Evolutionary conservation across 2,888 invertebrate species (phyloP).

Genomic region (Tipula lateralis): DNA sequence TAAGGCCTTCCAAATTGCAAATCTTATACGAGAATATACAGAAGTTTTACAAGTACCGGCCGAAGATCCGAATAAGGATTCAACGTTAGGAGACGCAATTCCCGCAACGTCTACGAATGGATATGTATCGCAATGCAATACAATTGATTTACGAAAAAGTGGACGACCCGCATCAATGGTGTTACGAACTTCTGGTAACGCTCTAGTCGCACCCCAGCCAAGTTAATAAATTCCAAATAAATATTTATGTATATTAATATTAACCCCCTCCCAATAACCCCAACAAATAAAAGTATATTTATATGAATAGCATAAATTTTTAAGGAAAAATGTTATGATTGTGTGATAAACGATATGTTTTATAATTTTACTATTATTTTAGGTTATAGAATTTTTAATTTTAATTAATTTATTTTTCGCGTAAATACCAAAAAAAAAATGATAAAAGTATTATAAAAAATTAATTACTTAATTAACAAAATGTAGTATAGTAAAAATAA

Average conservation of each 20-base stretch:
- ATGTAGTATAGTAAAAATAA: not conserved
- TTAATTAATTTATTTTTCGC: conserved; percentile 19
- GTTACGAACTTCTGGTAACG: conserved; percentile 38
- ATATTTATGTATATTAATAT: conserved; percentile 25
- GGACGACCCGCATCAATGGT: conserved; percentile 38
- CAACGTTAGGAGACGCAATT: conserved; percentile 34
- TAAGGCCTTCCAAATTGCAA: conserved; percentile 91
- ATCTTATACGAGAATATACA: conserved; percentile 83
- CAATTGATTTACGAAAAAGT: conserved; percentile 36
- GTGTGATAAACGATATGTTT: conserved; percentile 11
- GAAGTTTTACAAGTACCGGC: conserved; percentile 55
- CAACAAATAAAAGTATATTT: not conserved
- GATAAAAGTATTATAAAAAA: conserved; percentile 15
- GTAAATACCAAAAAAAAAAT: not conserved
- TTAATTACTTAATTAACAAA: not conserved
- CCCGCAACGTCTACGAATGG: conserved; percentile 31
- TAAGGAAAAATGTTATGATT: conserved; percentile 11
- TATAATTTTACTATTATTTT: not conserved
- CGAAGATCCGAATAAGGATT: conserved; percentile 36
- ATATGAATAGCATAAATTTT: conserved; percentile 24
- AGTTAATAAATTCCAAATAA: conserved; percentile 37
- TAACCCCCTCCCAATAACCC: not conserved
- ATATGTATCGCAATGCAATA: conserved; percentile 28
- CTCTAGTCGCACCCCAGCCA: conserved; percentile 39
- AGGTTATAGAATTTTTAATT: not conserved